Conservation (phyloP, 2,797 vertebrate species). For the Acipenser oxyrinchus region DNA sequence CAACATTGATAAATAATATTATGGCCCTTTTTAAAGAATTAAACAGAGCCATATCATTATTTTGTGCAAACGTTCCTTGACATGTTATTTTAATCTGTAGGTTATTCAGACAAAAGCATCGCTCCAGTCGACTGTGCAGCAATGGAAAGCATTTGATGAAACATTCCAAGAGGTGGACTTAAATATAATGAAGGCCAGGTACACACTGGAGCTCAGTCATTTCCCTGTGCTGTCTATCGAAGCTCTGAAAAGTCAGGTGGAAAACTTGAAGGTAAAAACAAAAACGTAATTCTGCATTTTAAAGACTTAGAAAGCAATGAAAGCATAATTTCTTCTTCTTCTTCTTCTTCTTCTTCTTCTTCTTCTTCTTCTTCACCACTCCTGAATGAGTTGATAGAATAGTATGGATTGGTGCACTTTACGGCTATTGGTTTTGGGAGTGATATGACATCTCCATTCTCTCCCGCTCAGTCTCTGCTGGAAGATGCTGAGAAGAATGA, state of each 20-base stretch:
- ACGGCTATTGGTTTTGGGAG: not conserved
- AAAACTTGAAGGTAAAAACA: constrained; percentile 66
- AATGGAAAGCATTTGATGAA: too few species aligned
- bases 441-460: too few species aligned
- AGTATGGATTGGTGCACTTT: too few species aligned
- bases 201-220: constrained; percentile 43
- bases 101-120: constrained; percentile 38
- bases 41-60: too few species aligned
- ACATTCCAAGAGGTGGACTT: too few species aligned
- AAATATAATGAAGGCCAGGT: constrained; percentile 41
- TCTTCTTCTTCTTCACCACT: not conserved
- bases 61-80: too few species aligned
- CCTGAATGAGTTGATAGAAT: not conserved
- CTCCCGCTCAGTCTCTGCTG: too few species aligned
- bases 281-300: constrained; percentile 2
- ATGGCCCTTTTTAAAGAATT: too few species aligned
- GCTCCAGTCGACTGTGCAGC: too few species aligned
- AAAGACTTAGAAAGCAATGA: not conserved
- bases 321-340: not conserved
- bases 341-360: not conserved
- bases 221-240: constrained; percentile 43
- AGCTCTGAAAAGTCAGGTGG: constrained; percentile 45
- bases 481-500: too few species aligned
- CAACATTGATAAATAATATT: too few species aligned
- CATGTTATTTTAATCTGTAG: constrained; percentile 35